These are phyloP conservation scores for Emydocephalus ijimae DNA, from an alignment of 2,113 vertebrate species.

Conservation along the genomic window DNA sequence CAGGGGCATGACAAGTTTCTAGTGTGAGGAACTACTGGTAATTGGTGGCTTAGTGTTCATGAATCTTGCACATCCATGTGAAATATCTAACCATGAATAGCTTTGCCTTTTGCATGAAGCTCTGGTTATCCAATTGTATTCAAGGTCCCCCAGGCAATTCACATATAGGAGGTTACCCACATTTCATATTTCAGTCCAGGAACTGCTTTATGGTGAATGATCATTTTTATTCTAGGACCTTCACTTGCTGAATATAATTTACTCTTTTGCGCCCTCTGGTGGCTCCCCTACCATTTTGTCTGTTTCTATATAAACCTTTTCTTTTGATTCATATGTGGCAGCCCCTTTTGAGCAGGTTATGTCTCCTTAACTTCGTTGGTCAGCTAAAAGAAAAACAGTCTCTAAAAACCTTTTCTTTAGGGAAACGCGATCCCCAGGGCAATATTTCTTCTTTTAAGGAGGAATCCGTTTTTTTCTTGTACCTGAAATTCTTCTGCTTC, in stretches of 20 bases:
- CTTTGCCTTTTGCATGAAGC: conserved; percentile 8
- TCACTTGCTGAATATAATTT: conserved; percentile 62
- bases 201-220: conserved; percentile 54
- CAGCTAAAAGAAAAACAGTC: background rate
- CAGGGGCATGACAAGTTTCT: background rate
- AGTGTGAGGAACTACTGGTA: background rate
- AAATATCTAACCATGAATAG: background rate
- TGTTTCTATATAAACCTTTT: conserved; percentile 20
- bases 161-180: conserved; percentile 6
- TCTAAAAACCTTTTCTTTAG: background rate
- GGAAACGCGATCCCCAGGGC: background rate
- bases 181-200: conserved; percentile 45
- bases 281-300: conserved; percentile 42
- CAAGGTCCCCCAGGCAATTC: conserved; percentile 8
- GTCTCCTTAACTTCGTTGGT: background rate
- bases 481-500: conserved; percentile 1
- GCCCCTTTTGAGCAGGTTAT: background rate
- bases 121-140: conserved; percentile 10
- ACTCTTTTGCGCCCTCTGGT: conserved; percentile 71
- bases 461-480: conserved; percentile 7
- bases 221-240: conserved; percentile 54
- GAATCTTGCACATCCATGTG: background rate
- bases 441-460: background rate
- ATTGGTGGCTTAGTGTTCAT: background rate
- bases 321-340: background rate